phyloP scores from a whole-genome alignment of 2,888 invertebrate species.

The Neria commutata region DNA sequence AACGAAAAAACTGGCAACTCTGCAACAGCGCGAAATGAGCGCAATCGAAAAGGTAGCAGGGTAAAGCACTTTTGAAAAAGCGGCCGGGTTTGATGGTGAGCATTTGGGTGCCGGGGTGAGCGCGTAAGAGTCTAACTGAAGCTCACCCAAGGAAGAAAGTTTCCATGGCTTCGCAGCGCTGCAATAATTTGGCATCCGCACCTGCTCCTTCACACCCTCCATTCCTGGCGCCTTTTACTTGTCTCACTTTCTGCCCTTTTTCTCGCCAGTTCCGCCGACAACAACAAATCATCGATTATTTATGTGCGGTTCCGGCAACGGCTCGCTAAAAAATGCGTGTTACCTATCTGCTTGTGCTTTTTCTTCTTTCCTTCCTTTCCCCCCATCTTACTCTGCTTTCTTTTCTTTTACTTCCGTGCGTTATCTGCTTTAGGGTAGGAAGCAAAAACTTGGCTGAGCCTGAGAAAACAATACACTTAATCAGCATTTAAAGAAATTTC shows the following conservation, averaged over 20 bases:
- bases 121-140: background rate
- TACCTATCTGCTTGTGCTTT: background rate
- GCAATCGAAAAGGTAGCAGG: background rate
- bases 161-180: background rate
- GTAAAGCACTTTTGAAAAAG: too few species aligned
- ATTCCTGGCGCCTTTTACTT: background rate
- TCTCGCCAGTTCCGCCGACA: background rate
- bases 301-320: slow-evolving; percentile 3
- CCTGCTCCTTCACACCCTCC: background rate
- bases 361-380: background rate
- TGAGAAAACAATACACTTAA: slow-evolving; percentile 17
- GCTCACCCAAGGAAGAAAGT: background rate
- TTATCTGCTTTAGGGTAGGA: slow-evolving; percentile 4
- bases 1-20: slow-evolving; percentile 4
- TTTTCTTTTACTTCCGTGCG: slow-evolving; percentile 1
- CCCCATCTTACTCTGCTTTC: background rate
- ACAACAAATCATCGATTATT: slow-evolving; percentile 22
- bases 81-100: too few species aligned
- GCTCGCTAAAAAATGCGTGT: background rate
- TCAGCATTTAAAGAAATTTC: slow-evolving; percentile 22
- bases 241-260: background rate
- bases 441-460: slow-evolving; percentile 1
- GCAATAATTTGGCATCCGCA: slow-evolving; percentile 2
- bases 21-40: background rate
- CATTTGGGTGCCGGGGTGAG: background rate